Conservation (phyloP, 2,797 vertebrate genomes). For the Centropyge bicolor region DNA sequence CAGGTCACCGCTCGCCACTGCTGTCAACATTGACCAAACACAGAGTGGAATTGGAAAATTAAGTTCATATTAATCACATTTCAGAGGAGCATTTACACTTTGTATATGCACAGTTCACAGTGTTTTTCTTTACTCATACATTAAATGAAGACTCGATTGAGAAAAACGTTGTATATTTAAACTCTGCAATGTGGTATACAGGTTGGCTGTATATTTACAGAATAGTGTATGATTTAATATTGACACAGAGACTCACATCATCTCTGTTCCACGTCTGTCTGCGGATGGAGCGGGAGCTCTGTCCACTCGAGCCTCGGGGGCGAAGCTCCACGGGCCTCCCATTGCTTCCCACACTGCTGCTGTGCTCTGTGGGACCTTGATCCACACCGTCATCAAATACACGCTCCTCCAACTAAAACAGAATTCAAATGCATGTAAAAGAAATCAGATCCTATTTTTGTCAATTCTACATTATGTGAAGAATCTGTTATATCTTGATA, state of each 20-base stretch:
- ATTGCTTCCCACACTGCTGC: constrained; percentile 86
- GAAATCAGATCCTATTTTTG: not conserved
- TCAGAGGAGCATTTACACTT: not conserved
- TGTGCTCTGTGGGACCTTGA: constrained; percentile 84
- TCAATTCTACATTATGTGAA: not conserved
- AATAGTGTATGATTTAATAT: not conserved
- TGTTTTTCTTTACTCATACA: not conserved
- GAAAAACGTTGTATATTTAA: not conserved
- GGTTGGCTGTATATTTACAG: not conserved
- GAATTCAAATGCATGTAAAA: not conserved
- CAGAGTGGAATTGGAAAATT: not conserved
- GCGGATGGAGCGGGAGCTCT: constrained; percentile 90
- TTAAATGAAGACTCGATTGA: not conserved
- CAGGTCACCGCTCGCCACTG: too few relatives aligned
- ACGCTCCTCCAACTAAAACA: constrained; percentile 89
- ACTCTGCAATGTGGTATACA: not conserved
- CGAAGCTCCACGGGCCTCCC: constrained; percentile 86
- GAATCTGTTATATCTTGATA: not conserved
- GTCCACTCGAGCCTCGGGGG: constrained; percentile 81
- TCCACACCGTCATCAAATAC: constrained; percentile 93
- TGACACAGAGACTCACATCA: constrained; percentile 85
- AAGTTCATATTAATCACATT: not conserved
- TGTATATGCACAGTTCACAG: not conserved
- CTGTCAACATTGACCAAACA: not conserved
- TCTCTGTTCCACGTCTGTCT: constrained; percentile 96